A percentile compares a stretch with the other conserved stretches of the same genome.
Conservation (phyloP, 30 jellyfish, hydroid and myxozoan genomes). For the Turritopsis rubra region DNA sequence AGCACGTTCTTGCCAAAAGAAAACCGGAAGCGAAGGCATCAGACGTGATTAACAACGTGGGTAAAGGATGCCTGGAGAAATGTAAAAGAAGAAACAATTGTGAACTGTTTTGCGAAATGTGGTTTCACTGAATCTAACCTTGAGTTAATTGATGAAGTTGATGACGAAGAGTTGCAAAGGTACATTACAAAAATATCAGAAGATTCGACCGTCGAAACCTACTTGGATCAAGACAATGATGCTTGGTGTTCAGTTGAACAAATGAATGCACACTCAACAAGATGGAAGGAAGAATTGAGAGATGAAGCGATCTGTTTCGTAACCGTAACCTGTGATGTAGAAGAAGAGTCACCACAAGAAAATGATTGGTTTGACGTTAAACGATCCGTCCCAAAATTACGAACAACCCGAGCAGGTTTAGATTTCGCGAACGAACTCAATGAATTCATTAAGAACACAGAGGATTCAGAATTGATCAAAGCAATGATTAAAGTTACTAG, state of each 20-base stretch:
- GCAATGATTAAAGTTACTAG: too few relatives aligned
- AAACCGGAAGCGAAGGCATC: not conserved
- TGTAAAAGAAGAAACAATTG: not conserved
- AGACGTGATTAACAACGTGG: not conserved
- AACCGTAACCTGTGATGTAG: not conserved
- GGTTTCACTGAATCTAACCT: conserved; percentile 10
- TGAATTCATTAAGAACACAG: too few relatives aligned
- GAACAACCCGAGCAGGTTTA: not conserved
- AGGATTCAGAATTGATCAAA: too few relatives aligned
- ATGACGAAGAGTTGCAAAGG: not conserved
- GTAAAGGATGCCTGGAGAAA: not conserved
- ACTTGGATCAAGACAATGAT: too few relatives aligned
- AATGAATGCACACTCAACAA: not conserved
- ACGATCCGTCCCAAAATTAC: not conserved
- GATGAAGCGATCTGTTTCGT: too few relatives aligned
- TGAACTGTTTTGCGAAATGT: not conserved
- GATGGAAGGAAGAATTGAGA: not conserved
- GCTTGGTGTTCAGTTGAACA: too few relatives aligned
- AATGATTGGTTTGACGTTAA: not conserved
- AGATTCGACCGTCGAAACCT: not conserved
- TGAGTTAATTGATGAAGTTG: not conserved
- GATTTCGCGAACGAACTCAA: not conserved
- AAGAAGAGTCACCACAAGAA: not conserved
- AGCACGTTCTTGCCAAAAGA: not conserved
- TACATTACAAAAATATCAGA: not conserved